phyloP scores from a whole-genome alignment of 2,888 invertebrate genomes.

The Drosophila monieri region DNA sequence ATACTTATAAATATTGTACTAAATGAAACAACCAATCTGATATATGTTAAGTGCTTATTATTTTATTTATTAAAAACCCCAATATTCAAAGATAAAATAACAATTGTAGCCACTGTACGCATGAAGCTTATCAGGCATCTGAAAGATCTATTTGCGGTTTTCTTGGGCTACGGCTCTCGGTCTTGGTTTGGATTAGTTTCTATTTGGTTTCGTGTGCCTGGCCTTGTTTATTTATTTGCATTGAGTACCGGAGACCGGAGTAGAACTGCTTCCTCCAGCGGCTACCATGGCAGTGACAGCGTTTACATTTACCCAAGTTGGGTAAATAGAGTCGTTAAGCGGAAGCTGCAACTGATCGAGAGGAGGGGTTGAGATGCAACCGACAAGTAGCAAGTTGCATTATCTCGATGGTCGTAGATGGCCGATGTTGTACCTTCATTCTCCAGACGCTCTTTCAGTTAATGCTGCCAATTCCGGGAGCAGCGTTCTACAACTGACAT shows the following conservation, averaged over 20 bases:
- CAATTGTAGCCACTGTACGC: constrained; percentile 12
- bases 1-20: no score
- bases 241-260: constrained; percentile 21
- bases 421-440: constrained; percentile 12
- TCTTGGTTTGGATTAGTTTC: constrained; percentile 51
- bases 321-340: constrained; percentile 73
- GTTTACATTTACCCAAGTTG: constrained; percentile 73
- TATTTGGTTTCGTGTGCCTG: constrained; percentile 55
- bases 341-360: constrained; percentile 44
- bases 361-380: constrained; percentile 10
- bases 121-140: constrained; percentile 60
- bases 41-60: no score
- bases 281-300: constrained; percentile 32
- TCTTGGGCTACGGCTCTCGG: constrained; percentile 50
- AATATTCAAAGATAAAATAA: no score
- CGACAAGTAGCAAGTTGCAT: constrained; percentile 49
- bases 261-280: constrained; percentile 31
- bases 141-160: constrained; percentile 73
- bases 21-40: no score
- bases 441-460: constrained; percentile 53
- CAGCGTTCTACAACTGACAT: constrained; percentile 55
- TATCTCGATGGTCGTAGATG: constrained; percentile 63
- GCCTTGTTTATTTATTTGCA: constrained; percentile 50
- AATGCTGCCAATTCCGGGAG: constrained; percentile 75
- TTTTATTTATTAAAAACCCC: no score